Percentiles rank a stretch among this genome's conserved stretches.
These are phyloP conservation scores for Brachionus asplanchnoidis DNA, from an alignment of 1,140 invertebrate species.

Conservation along the genomic window DNA sequence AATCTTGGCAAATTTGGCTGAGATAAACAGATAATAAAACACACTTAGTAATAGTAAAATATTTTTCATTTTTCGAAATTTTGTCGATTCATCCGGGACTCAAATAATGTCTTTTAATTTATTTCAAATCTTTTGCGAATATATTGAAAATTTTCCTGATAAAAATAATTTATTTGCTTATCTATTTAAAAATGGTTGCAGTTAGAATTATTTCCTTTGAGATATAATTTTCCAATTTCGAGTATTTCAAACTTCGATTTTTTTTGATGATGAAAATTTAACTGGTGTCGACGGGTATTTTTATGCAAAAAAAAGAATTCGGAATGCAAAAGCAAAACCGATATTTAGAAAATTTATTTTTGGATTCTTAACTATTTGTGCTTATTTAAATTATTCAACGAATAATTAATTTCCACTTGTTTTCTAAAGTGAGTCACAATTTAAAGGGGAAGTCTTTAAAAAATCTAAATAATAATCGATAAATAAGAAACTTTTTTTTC, in stretches of 20 bases:
- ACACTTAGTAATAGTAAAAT: background rate
- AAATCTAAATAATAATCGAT: background rate
- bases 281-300: background rate
- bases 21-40: background rate
- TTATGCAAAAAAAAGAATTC: background rate
- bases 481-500: background rate
- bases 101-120: background rate
- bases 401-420: background rate
- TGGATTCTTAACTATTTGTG: background rate
- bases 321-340: background rate
- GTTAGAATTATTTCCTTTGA: slow-evolving; percentile 1
- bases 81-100: background rate
- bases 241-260: slow-evolving; percentile 11
- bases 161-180: slow-evolving; percentile 11
- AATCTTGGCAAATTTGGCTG: background rate
- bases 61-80: background rate
- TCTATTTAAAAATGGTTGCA: background rate
- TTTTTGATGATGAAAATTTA: background rate
- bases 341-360: background rate
- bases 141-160: background rate
- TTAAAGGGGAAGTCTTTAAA: background rate
- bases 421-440: background rate
- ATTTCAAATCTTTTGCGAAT: background rate
- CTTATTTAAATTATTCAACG: background rate
- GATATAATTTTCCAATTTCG: background rate